phyloP scores from a whole-genome alignment of 2,797 vertebrate genomes.

The Neomorphus geoffroyi region DNA sequence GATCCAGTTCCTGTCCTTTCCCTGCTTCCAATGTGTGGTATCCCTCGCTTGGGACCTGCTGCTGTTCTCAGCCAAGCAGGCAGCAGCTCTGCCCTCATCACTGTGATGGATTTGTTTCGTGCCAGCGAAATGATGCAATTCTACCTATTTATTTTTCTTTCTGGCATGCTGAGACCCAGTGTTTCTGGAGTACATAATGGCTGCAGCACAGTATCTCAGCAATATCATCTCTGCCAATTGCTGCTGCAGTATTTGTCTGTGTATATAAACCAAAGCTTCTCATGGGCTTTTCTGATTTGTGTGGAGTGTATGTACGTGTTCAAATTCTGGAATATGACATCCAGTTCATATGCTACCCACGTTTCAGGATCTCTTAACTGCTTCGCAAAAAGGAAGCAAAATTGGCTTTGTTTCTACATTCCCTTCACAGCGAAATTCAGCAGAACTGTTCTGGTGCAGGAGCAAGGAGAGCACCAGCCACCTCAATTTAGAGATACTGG shows the following conservation, averaged over 20 bases:
- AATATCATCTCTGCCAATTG: slow-evolving; percentile 18
- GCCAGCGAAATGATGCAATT: slow-evolving; percentile 37
- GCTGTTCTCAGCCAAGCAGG: background rate
- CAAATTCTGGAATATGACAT: slow-evolving; percentile 28
- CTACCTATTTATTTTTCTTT: slow-evolving; percentile 25
- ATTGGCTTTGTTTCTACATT: slow-evolving; percentile 46
- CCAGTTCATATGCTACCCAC: slow-evolving; percentile 24
- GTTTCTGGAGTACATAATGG: slow-evolving; percentile 16
- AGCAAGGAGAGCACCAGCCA: slow-evolving; percentile 12
- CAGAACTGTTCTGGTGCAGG: background rate
- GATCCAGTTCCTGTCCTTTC: background rate
- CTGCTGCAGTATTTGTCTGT: slow-evolving; percentile 23
- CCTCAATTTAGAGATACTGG: background rate
- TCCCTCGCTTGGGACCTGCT: background rate
- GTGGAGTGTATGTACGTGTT: background rate
- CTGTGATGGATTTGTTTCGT: background rate
- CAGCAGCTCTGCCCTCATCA: slow-evolving; percentile 5
- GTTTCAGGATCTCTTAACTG: slow-evolving; percentile 47
- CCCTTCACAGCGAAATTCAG: slow-evolving; percentile 34
- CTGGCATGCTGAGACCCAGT: background rate
- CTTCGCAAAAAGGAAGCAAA: slow-evolving; percentile 35
- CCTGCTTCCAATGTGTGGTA: background rate
- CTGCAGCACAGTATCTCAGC: slow-evolving; percentile 12
- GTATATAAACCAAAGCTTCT: slow-evolving; percentile 50
- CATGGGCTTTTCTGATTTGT: slow-evolving; percentile 44